Base-by-base conservation (phyloP, 1,140 invertebrate species). In the Melipona quadrifasciata region DNA sequence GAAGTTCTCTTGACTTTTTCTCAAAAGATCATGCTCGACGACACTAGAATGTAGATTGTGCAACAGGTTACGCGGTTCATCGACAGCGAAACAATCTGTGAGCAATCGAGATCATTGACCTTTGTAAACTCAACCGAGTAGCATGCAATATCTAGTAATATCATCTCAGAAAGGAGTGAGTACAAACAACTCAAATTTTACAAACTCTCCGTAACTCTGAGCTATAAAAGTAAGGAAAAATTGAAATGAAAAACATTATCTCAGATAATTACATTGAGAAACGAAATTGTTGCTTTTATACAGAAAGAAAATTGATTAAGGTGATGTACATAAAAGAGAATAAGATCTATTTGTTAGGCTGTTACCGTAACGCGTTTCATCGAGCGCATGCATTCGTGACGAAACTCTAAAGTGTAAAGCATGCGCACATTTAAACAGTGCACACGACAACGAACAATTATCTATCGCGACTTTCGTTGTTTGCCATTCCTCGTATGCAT, bases 31-130 rank as follows among this genome's bases (percentile, higher is more conserved):
- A 34, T 85, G 71, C 77, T 80, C 34, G 47, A n/a, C 14, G 55
- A 61, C 73, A 57, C 55, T 73, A 77, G 76, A 77, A 57, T 57
- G 57, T 68, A 39, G 55, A 88, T 86, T 88, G 71, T 27, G 80
- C 87, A 89, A 89, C 84, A 86, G 55, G 87, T 89, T 80, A 86
- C 58, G 80, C 76, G 87, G 80, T 89, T 89, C 76, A 86, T 83
- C 76, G 76, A 86, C 76, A 58, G 65, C 21, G 34, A 83, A 88
- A 88, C 83, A 76, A 88, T 86, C 64, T 82, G 68, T 31, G 53
- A n/a, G 72, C 39, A 57, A 74, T 85, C 55, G 64, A 61, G 86
- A 89, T 85, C 79, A 65, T 87, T 71, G 85, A 84, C 65, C 72
- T 39, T 71, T 51, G 51, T 53, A 61, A 31, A 65, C 65, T 39